These are phyloP conservation scores for Chrysina gloriosa DNA, from an alignment of 2,888 invertebrate genomes.

Conservation along the genomic window DNA sequence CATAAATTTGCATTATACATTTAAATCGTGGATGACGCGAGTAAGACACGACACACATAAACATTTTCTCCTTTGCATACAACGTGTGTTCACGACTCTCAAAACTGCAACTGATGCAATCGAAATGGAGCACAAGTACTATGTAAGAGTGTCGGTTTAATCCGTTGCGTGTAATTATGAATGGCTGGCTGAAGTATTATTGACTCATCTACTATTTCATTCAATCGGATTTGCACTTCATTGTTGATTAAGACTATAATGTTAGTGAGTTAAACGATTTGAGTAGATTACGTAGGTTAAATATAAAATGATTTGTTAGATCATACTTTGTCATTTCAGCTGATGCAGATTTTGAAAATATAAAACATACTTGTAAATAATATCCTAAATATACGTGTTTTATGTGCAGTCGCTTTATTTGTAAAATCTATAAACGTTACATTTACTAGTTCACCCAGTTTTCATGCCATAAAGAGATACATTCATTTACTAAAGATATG, in stretches of 20 bases:
- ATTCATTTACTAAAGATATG: too few species aligned
- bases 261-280: too few species aligned
- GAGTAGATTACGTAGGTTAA: too few species aligned
- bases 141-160: slow-evolving; percentile 1
- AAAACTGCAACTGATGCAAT: slow-evolving; percentile 11
- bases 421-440: too few species aligned
- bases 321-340: too few species aligned
- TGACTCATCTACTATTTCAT: background rate
- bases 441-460: too few species aligned
- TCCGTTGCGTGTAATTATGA: background rate
- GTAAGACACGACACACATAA: slow-evolving; percentile 1
- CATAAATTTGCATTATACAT: background rate
- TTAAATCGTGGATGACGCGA: slow-evolving; percentile 7
- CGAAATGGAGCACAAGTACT: background rate
- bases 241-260: background rate
- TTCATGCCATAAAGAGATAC: too few species aligned
- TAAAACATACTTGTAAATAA: too few species aligned
- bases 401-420: too few species aligned
- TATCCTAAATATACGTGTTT: too few species aligned
- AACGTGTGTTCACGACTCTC: background rate
- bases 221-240: background rate
- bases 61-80: slow-evolving; percentile 7
- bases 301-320: too few species aligned
- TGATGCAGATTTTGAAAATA: too few species aligned
- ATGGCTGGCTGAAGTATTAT: background rate